Base-by-base conservation (phyloP, 2,888 invertebrate species). In the Drosophila greeni region DNA sequence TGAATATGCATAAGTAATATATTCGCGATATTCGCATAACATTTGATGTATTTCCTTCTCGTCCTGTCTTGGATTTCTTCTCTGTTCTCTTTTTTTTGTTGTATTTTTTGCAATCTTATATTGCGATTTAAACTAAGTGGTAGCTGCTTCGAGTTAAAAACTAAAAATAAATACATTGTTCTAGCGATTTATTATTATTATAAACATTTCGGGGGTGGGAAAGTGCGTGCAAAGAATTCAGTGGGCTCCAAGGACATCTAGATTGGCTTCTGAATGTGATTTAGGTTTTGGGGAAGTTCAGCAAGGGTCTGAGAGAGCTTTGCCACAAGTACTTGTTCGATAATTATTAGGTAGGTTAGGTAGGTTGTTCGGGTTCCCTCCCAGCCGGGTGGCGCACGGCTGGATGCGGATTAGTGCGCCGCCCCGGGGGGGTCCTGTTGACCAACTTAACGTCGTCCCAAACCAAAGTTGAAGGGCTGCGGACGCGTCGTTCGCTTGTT, bases 381-480 rank as follows among this genome's bases (percentile, higher is more conserved):
- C 43, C 33, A 29, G 47, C 20, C 49, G 66, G 59, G 52, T 56
- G 71, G 52, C 75, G 70, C 57, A 65, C 66, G 75, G 75, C 61
- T 69, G 69, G 60, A 75, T 48, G n/a, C 37, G 45, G 37, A 37
- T 58, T 52, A 40, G 53, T 59, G 66, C 49, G 64, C 40, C 48
- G 40, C 31, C 34, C 43, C 47, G 16, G 4, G 31, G 12, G 26
- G 53, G 20, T 33, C 23, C 7, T 4, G 31, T 4, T 8, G 12
- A 1, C 9, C 5, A 18, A 43, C 57, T 86, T 91, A 89, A 73
- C 92, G 88, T 75, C 91, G 91, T 16, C 92, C 91, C 20, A 91
- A 86, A 20, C 91, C 91, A 81, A 91, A 90, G 86, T 91, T 90
- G 88, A 92, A 91, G 84, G 77, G 73, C 72, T 85, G 71, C 79